phyloP scores from a whole-genome alignment of 2,797 vertebrate genomes.

The Clarias fuscus region DNA sequence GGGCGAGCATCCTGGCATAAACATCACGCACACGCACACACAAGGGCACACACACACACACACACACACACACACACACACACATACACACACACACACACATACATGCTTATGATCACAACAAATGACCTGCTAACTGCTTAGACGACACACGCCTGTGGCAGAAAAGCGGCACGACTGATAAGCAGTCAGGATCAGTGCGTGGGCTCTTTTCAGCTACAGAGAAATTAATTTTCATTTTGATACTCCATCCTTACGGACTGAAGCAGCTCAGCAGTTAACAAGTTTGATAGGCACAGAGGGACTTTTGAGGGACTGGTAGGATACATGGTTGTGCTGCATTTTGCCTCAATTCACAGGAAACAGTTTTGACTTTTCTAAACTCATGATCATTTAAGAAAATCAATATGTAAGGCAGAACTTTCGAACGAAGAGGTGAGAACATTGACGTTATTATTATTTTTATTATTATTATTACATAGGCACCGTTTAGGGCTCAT shows the following conservation, averaged over 20 bases:
- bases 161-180: not conserved
- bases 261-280: not conserved
- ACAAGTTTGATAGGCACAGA: not conserved
- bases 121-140: constrained; percentile 19
- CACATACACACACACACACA: not conserved
- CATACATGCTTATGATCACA: not conserved
- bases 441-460: too few species aligned
- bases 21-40: not conserved
- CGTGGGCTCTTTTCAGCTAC: not conserved
- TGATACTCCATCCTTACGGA: not conserved
- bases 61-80: not conserved
- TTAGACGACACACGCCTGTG: not conserved
- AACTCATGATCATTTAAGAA: not conserved
- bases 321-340: not conserved
- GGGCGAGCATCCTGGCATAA: constrained; percentile 13
- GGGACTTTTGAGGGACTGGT: not conserved
- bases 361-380: not conserved
- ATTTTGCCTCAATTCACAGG: not conserved
- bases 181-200: not conserved
- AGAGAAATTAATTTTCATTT: not conserved
- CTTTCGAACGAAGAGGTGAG: not conserved
- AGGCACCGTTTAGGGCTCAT: too few species aligned
- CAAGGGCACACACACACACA: not conserved
- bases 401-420: not conserved
- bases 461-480: too few species aligned